These are phyloP conservation scores for Corydoras sp. DNA, from an alignment of 2,113 vertebrate species.

Conservation along the genomic window DNA sequence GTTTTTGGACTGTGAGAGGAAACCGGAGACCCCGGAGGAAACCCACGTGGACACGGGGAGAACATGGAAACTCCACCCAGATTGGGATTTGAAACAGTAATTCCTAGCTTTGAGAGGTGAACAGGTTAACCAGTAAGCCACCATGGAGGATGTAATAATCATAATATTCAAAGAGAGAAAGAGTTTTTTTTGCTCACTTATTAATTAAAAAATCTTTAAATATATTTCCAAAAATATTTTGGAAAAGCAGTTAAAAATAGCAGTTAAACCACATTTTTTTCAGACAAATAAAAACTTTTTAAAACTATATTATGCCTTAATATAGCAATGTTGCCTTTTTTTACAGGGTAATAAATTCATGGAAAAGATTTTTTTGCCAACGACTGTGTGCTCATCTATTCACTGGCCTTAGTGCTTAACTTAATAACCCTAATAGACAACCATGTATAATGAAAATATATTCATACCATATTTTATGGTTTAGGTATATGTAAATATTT, in stretches of 20 bases:
- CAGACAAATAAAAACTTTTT: conserved; percentile 16
- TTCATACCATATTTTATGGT: neutral
- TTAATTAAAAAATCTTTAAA: conserved; percentile 33
- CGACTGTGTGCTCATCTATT: conserved; percentile 1
- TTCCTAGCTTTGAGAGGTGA: no score
- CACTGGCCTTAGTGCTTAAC: neutral
- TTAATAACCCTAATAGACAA: neutral
- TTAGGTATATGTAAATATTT: no score
- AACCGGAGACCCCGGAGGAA: no score
- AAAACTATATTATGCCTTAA: neutral
- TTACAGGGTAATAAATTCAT: conserved; percentile 11
- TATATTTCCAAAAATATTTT: conserved; percentile 6
- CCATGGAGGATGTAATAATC: no score
- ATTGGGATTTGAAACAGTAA: no score
- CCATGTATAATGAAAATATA: neutral
- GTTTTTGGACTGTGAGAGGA: no score
- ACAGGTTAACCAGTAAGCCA: no score
- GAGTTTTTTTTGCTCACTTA: conserved; percentile 16
- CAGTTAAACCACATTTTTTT: conserved; percentile 5
- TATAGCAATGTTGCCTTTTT: conserved; percentile 17
- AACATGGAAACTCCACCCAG: no score
- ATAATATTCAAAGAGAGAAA: neutral
- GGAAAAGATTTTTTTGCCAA: conserved; percentile 2
- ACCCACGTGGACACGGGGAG: no score
- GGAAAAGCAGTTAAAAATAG: conserved; percentile 15